Evolutionary conservation across 1,140 invertebrate species (phyloP), one percentile per base, ranked within the genome.

Genomic region (Caerostris darwini): DNA sequence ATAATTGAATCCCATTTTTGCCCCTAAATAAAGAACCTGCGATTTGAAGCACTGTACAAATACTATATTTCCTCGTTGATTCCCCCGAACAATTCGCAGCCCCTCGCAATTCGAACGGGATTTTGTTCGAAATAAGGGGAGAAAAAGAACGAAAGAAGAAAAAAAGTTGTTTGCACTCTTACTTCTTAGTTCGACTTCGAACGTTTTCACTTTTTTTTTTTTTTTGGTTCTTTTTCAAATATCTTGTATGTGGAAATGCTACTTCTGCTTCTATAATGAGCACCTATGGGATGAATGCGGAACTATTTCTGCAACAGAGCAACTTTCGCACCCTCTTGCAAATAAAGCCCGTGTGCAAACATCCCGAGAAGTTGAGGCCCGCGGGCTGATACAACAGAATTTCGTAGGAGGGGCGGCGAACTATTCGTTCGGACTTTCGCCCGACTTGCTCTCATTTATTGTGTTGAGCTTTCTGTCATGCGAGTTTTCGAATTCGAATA

Each of bases 21-120:
- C 19, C 57, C 91, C 34, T 34, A 93, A 93, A 93, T 93, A 93
- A 87, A 93, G 91, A 87, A 93, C 34, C 19, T 61, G 91, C 58
- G 91, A 93, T 93, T 93, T 93, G 59, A 53, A 86, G 83, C 82
- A 71, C 56, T 93, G 91, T 19, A 64, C 83, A 93, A 93, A 93
- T 83, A 93, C 82, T 93, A 87, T 34, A 71, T 71, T 85, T 61
- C 83, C 61, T n/a, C 59, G 17, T 64, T 61, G 83, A 93, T 86
- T 93, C 82, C 34, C 34, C 82, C 91, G 86, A 93, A 93, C 91
- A 93, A 93, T 93, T 85, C 91, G 56, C 64, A 77, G 61, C 10
- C 50, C 57, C 34, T 34, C n/a, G 69, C 89, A 89, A 89, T 91
- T 81, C 89, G 71, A 91, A 91, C 71, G 69, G 57, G 56, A 91